A percentile compares a stretch with the other conserved stretches of the same genome.
Evolutionary conservation across 2,797 vertebrate species (phyloP).

Genomic region (Cottoperca gobio): DNA sequence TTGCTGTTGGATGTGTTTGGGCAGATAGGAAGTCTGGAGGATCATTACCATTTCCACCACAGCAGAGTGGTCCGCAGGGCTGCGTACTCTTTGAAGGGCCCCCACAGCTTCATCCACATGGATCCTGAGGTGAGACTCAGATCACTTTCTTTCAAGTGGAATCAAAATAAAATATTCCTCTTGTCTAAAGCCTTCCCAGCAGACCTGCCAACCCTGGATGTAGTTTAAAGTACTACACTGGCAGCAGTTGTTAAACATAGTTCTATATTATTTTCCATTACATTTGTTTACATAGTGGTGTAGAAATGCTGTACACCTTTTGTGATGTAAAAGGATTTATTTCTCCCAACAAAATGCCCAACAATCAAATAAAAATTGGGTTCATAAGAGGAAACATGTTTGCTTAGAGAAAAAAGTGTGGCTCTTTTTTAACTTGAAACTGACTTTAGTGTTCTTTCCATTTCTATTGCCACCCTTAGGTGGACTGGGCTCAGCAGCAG

Average conservation of each 20-base stretch:
- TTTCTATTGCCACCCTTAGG: slow-evolving; percentile 75
- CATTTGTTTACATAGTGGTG: background rate
- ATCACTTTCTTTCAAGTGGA: background rate
- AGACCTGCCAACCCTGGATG: background rate
- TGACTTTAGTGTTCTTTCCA: background rate
- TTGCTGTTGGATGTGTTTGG: slow-evolving; percentile 47
- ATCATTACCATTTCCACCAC: slow-evolving; percentile 95
- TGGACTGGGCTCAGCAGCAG: slow-evolving; percentile 92
- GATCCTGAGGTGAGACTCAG: slow-evolving; percentile 88
- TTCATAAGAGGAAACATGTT: background rate
- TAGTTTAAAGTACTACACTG: background rate
- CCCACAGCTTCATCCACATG: slow-evolving; percentile 92
- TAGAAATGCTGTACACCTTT: background rate
- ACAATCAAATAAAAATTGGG: background rate
- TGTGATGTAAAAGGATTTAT: background rate
- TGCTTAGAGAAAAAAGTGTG: background rate
- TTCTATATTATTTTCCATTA: slow-evolving; percentile 1
- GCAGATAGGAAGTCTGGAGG: slow-evolving; percentile 92
- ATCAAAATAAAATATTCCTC: background rate
- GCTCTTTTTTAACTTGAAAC: background rate
- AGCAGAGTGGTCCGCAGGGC: slow-evolving; percentile 91
- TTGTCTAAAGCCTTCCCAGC: background rate
- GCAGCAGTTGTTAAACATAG: slow-evolving; percentile 14
- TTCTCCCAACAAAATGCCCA: no score
- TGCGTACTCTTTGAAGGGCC: slow-evolving; percentile 83